These are phyloP conservation scores for Cyclophora albipunctata DNA, from an alignment of 2,888 invertebrate genomes.

Conservation along the genomic window DNA sequence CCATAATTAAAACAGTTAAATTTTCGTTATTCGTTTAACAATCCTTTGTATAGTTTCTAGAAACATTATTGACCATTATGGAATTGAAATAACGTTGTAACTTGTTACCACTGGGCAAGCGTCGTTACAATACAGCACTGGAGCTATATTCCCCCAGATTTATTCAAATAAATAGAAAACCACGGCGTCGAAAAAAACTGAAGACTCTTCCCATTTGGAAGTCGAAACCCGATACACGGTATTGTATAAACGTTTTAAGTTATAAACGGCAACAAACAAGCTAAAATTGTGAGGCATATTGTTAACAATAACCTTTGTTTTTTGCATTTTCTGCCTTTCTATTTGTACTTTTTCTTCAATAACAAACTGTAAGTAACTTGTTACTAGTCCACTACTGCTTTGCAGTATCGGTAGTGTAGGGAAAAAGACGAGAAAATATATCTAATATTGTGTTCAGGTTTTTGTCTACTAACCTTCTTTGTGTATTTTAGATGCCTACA, in stretches of 20 bases:
- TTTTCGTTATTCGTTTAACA: not conserved
- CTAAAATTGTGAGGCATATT: no score
- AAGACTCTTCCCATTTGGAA: constrained; percentile 44
- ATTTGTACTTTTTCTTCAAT: no score
- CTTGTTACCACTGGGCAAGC: not conserved
- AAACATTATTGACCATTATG: not conserved
- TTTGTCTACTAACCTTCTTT: no score
- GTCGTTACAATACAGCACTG: constrained; percentile 19
- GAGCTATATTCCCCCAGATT: constrained; percentile 23
- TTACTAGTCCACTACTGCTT: no score
- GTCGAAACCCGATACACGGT: constrained; percentile 51
- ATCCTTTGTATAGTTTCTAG: not conserved
- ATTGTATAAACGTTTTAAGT: not conserved
- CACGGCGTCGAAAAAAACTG: constrained; percentile 57
- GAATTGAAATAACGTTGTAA: not conserved
- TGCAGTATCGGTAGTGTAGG: no score
- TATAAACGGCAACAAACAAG: no score
- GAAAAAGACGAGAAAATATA: no score
- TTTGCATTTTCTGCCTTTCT: no score
- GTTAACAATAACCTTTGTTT: not conserved
- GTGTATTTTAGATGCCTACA: constrained; percentile 78
- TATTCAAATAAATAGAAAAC: constrained; percentile 34
- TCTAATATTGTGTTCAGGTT: no score
- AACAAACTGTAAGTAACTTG: no score
- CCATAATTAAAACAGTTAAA: not conserved